Conservation (phyloP, 2,113 vertebrate genomes). For the Chionis minor region DNA sequence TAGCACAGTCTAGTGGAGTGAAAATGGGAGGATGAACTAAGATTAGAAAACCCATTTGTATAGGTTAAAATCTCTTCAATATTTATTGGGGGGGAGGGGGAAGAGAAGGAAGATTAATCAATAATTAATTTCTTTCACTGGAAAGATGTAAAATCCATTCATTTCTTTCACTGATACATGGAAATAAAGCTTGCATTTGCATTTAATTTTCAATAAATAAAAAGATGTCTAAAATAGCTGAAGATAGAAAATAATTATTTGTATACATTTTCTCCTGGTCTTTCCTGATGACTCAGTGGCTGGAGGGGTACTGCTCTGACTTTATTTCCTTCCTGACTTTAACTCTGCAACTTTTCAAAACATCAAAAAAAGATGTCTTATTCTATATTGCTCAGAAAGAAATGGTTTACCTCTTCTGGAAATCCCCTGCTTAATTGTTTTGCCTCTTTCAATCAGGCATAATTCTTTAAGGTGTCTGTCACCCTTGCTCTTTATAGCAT, state of each 20-base stretch:
- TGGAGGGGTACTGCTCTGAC: not conserved
- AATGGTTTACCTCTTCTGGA: not conserved
- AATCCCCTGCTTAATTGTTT: not conserved
- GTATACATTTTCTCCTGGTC: not conserved
- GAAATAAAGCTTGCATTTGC: not conserved
- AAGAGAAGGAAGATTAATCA: not conserved
- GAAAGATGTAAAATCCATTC: not conserved
- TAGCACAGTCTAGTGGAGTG: not conserved
- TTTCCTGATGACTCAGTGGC: not conserved
- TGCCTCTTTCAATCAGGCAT: not conserved
- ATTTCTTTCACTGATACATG: not conserved
- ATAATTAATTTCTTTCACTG: not conserved
- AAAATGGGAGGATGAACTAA: not conserved
- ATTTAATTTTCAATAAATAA: not conserved
- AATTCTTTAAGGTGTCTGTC: not conserved
- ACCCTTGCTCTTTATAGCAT: not conserved
- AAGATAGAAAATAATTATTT: not conserved
- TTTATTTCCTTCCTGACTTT: not conserved
- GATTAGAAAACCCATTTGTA: not conserved
- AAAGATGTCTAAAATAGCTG: not conserved
- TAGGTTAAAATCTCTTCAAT: not conserved
- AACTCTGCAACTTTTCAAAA: not conserved
- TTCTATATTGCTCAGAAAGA: not conserved
- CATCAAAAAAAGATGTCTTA: not conserved
- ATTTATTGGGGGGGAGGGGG: rapidly evolving